Conservation (phyloP, 2,888 invertebrate species). For the Lomographa bimaculata region DNA sequence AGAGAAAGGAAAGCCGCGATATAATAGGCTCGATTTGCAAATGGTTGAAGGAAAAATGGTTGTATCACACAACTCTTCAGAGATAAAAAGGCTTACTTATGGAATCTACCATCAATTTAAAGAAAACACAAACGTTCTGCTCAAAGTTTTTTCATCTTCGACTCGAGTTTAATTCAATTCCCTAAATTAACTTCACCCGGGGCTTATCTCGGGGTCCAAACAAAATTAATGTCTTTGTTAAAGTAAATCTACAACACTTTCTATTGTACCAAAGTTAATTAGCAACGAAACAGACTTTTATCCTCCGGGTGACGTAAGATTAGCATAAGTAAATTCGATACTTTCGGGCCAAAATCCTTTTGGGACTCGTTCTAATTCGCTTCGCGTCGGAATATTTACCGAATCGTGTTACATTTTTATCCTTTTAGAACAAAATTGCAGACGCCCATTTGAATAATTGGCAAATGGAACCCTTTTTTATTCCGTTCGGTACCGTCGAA, state of each 20-base stretch:
- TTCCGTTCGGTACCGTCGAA: constrained; percentile 36
- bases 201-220: constrained; percentile 31
- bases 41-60: no score
- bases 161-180: constrained; percentile 30
- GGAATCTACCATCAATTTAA: no score
- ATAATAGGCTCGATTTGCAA: no score
- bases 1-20: no score
- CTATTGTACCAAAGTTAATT: constrained; percentile 54
- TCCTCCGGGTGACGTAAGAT: constrained; percentile 69
- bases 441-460: constrained; percentile 59
- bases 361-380: constrained; percentile 58
- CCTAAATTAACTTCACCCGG: constrained; percentile 28
- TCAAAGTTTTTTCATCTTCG: constrained; percentile 27
- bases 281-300: constrained; percentile 55
- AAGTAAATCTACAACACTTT: constrained; percentile 43
- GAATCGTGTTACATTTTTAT: constrained; percentile 56
- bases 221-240: constrained; percentile 37
- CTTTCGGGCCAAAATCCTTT: constrained; percentile 52
- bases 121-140: no score
- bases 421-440: constrained; percentile 54
- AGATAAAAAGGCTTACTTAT: no score
- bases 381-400: constrained; percentile 56
- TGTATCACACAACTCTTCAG: no score
- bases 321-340: constrained; percentile 76
- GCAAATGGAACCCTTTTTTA: constrained; percentile 53